Evolutionary conservation across 2,797 vertebrate genomes (phyloP).

Genomic region (Thripadectes ignobilis): DNA sequence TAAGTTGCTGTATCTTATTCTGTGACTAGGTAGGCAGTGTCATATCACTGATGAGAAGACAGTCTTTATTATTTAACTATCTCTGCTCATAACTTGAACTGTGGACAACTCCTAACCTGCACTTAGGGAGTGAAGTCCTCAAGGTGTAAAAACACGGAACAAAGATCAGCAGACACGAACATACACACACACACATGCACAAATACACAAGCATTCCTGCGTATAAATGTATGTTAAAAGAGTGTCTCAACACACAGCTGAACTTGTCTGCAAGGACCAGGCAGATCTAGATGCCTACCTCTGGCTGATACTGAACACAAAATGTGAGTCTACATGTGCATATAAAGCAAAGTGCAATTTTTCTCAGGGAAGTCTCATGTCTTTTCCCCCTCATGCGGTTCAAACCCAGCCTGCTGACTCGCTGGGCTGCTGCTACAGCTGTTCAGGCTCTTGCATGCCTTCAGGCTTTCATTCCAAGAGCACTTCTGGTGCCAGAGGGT

Average conservation of each 20-base stretch:
- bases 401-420: background rate
- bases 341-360: background rate
- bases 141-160: background rate
- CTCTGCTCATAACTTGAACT: background rate
- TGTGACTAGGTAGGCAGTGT: background rate
- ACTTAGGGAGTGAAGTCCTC: background rate
- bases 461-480: constrained; percentile 28
- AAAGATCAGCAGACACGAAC: accelerated
- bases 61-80: background rate
- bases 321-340: background rate
- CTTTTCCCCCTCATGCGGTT: accelerated
- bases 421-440: background rate
- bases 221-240: background rate
- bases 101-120: background rate
- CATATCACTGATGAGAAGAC: background rate
- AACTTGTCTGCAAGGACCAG: background rate
- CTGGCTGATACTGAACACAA: background rate
- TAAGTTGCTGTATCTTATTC: background rate
- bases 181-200: accelerated
- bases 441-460: background rate
- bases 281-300: background rate
- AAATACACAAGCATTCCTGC: background rate
- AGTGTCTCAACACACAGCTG: accelerated
- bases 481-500: constrained; percentile 47
- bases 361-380: background rate